phyloP scores from a whole-genome alignment of 1,140 invertebrate species.

The Mya arenaria region DNA sequence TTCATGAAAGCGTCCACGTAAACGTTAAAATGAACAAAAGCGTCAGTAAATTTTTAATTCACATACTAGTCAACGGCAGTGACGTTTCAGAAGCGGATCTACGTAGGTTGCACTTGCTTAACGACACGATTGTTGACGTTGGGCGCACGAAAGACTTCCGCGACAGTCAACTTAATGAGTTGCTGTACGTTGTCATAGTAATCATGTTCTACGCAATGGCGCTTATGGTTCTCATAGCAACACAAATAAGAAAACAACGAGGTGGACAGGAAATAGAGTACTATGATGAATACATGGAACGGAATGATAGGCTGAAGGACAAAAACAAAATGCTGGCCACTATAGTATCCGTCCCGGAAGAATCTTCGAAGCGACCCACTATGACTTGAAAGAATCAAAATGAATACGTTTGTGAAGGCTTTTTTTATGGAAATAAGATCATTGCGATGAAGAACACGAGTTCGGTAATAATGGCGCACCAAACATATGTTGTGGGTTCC shows the following conservation, averaged over 20 bases:
- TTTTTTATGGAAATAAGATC: too few species aligned
- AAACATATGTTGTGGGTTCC: too few species aligned
- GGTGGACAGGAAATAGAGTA: slow-evolving; percentile 74
- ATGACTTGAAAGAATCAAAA: too few species aligned
- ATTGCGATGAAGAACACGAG: too few species aligned
- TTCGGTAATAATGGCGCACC: too few species aligned
- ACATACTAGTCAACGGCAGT: slow-evolving; percentile 43
- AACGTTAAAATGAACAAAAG: too few species aligned
- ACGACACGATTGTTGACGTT: slow-evolving; percentile 68
- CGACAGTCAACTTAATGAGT: slow-evolving; percentile 75
- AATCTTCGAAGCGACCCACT: neutral
- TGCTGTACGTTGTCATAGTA: slow-evolving; percentile 77
- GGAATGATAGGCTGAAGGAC: slow-evolving; percentile 66
- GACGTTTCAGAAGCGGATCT: slow-evolving; percentile 16
- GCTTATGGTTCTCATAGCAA: slow-evolving; percentile 76
- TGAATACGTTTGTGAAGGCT: too few species aligned
- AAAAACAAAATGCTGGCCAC: slow-evolving; percentile 52
- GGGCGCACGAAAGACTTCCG: slow-evolving; percentile 60
- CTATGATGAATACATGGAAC: slow-evolving; percentile 76
- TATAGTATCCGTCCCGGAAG: slow-evolving; percentile 41
- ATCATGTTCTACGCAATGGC: slow-evolving; percentile 78
- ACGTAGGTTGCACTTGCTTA: slow-evolving; percentile 51
- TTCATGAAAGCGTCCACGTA: too few species aligned
- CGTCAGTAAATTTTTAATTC: slow-evolving; percentile 12
- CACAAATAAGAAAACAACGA: slow-evolving; percentile 73